Percentiles rank a stretch among this genome's conserved stretches.
Conservation (phyloP, 1,140 invertebrate species). For the Anoplolepis gracilipes region DNA sequence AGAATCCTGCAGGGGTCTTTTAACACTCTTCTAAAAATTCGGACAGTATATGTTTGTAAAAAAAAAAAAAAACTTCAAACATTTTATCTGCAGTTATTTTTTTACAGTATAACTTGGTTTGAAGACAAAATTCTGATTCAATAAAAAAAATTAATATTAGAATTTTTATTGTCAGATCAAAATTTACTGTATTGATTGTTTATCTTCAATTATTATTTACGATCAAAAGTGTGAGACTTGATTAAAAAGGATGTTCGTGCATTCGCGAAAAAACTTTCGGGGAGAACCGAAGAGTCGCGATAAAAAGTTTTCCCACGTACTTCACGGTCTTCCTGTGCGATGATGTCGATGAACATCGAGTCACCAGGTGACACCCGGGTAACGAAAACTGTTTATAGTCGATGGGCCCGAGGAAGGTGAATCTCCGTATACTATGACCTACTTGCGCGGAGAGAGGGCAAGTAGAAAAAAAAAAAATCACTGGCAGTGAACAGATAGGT, state of each 20-base stretch:
- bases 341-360: constrained; percentile 16
- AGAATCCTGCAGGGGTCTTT: no score
- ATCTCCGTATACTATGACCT: constrained; percentile 64
- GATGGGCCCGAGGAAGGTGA: constrained; percentile 31
- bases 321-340: constrained; percentile 66
- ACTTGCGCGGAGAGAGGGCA: constrained; percentile 53
- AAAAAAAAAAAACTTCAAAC: no score
- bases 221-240: background rate
- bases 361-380: constrained; percentile 51
- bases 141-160: background rate
- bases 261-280: background rate
- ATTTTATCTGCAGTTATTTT: no score
- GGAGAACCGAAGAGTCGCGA: background rate
- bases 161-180: background rate
- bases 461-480: constrained; percentile 71
- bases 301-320: constrained; percentile 73
- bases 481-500: constrained; percentile 67
- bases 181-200: background rate
- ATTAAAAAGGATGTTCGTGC: background rate
- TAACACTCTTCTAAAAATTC: no score
- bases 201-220: background rate
- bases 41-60: no score
- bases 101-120: background rate
- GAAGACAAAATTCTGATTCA: background rate
- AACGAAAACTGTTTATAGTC: constrained; percentile 46